These are phyloP conservation scores for Myiotriccus ornatus DNA, from an alignment of 2,797 vertebrate species.

Conservation along the genomic window DNA sequence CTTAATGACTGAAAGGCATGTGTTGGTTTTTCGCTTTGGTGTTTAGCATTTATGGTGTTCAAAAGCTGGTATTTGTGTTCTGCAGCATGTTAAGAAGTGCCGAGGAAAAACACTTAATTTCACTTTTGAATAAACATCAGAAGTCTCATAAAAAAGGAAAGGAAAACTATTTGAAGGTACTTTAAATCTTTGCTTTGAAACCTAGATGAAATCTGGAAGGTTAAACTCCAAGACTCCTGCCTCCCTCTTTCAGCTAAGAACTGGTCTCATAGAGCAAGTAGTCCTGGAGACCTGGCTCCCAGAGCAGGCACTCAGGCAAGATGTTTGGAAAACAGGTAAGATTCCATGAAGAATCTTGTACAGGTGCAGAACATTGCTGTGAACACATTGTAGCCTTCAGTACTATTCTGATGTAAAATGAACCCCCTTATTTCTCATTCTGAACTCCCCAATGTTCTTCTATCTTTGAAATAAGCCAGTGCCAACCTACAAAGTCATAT, in stretches of 20 bases:
- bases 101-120: slow-evolving; percentile 2
- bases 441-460: not conserved
- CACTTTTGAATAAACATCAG: slow-evolving; percentile 1
- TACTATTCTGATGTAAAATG: not conserved
- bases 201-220: not conserved
- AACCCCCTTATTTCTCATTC: not conserved
- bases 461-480: not conserved
- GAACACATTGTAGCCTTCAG: not conserved
- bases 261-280: not conserved
- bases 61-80: not conserved
- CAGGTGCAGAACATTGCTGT: not conserved
- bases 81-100: not conserved
- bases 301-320: not conserved
- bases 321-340: not conserved
- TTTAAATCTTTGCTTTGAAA: not conserved
- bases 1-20: slow-evolving; percentile 2
- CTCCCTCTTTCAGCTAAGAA: not conserved
- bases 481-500: not conserved
- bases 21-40: not conserved
- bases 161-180: not conserved
- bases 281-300: not conserved
- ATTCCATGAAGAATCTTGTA: not conserved
- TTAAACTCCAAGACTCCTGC: not conserved
- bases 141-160: not conserved
- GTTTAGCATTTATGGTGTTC: not conserved